A percentile compares a stretch with the other conserved stretches of the same genome.
Conservation (phyloP, 2,797 vertebrate genomes). For the Galagoides demidoff region DNA sequence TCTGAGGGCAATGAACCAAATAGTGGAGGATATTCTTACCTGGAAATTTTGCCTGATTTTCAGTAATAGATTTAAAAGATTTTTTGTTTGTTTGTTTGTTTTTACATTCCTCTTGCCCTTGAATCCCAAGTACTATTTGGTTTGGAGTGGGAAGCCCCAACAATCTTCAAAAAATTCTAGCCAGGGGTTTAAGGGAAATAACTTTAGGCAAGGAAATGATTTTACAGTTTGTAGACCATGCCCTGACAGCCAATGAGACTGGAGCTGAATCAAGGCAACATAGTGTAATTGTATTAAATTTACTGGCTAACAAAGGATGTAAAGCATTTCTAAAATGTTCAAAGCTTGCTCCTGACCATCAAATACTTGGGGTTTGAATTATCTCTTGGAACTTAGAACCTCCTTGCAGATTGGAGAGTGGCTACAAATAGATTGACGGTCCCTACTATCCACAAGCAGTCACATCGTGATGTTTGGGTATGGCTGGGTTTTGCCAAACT, state of each 20-base stretch:
- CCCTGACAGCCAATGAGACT: not conserved
- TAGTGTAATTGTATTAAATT: not conserved
- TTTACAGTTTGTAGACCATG: not conserved
- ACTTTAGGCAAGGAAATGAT: not conserved
- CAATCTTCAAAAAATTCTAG: not conserved
- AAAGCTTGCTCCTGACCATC: not conserved
- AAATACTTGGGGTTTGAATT: not conserved
- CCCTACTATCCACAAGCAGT: not conserved
- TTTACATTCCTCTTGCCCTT: not conserved
- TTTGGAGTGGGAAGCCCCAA: not conserved
- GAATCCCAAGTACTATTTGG: not conserved
- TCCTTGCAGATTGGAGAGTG: not conserved
- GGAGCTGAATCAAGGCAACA: not conserved
- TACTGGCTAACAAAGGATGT: not conserved
- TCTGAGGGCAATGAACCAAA: not conserved
- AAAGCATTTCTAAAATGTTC: not conserved
- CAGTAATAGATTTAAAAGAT: not conserved
- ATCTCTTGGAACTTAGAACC: not conserved
- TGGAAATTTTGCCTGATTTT: not conserved
- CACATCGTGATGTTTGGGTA: not conserved
- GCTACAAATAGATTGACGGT: not conserved
- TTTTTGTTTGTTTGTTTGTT: no score
- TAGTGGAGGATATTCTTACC: not conserved
- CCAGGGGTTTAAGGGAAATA: not conserved
- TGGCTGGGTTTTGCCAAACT: not conserved